These are phyloP conservation scores for Oncorhynchus keta DNA, from an alignment of 2,113 vertebrate species.

Conservation along the genomic window DNA sequence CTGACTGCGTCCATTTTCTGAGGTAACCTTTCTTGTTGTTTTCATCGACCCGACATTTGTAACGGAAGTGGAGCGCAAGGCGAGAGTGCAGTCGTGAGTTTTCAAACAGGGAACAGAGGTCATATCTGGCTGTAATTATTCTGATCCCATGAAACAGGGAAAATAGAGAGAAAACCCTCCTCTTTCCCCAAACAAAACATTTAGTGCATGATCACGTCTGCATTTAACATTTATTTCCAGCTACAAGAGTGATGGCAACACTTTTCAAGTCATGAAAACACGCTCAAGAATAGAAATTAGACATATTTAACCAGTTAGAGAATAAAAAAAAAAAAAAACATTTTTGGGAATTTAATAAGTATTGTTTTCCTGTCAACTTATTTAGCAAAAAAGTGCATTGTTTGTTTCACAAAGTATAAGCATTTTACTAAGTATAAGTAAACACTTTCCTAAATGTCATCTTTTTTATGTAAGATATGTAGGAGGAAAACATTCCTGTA, in stretches of 20 bases:
- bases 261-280: slow-evolving; percentile 29
- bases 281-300: slow-evolving; percentile 7
- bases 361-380: too few relatives aligned
- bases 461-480: neutral
- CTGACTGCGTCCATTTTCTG: slow-evolving; percentile 62
- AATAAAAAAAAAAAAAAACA: too few relatives aligned
- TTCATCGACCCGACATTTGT: slow-evolving; percentile 73
- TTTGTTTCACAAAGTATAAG: neutral
- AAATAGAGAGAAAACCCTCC: slow-evolving; percentile 33
- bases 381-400: too few relatives aligned
- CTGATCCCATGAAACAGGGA: slow-evolving; percentile 67
- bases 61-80: slow-evolving; percentile 67
- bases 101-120: slow-evolving; percentile 69
- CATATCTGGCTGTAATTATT: slow-evolving; percentile 78
- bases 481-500: slow-evolving; percentile 14
- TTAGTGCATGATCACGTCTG: slow-evolving; percentile 50
- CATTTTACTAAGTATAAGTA: neutral
- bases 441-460: neutral
- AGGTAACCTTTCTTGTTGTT: slow-evolving; percentile 73
- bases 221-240: slow-evolving; percentile 45
- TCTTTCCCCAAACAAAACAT: slow-evolving; percentile 61
- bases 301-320: too few relatives aligned
- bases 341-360: too few relatives aligned
- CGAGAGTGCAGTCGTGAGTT: slow-evolving; percentile 57
- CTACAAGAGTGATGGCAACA: slow-evolving; percentile 44